phyloP scores from a whole-genome alignment of 2,888 invertebrate genomes.

The Zelleria hepariella region DNA sequence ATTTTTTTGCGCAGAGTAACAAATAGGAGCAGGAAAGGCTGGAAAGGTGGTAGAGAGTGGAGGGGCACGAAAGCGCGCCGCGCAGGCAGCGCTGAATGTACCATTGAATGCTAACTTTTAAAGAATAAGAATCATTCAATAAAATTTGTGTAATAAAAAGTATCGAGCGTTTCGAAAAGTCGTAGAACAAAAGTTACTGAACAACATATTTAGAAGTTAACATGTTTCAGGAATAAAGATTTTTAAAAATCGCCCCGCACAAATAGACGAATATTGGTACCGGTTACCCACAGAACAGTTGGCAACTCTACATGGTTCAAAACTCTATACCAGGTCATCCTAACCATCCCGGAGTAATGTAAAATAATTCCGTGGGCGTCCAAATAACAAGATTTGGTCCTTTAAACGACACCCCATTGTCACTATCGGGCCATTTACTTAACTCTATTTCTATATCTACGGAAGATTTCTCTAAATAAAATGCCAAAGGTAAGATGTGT shows the following conservation, averaged over 20 bases:
- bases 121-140: too few relatives aligned
- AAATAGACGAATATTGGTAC: neutral
- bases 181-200: too few relatives aligned
- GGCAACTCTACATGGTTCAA: neutral
- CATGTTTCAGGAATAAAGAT: neutral
- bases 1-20: too few relatives aligned
- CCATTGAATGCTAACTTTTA: too few relatives aligned
- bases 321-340: slow-evolving; percentile 4
- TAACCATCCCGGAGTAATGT: slow-evolving; percentile 21
- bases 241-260: neutral
- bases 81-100: too few relatives aligned
- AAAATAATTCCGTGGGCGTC: slow-evolving; percentile 55
- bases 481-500: slow-evolving; percentile 8
- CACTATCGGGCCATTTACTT: slow-evolving; percentile 47
- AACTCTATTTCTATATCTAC: slow-evolving; percentile 39
- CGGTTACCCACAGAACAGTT: too few relatives aligned
- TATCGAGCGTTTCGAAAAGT: too few relatives aligned
- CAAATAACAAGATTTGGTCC: slow-evolving; percentile 65
- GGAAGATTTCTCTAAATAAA: slow-evolving; percentile 13
- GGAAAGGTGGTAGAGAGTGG: too few relatives aligned
- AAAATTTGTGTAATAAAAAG: too few relatives aligned
- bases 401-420: slow-evolving; percentile 65
- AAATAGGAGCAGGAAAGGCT: too few relatives aligned
- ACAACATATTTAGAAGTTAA: neutral
- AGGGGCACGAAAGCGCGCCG: too few relatives aligned